These are phyloP conservation scores for Aphidius gifuensis DNA, from an alignment of 1,140 invertebrate genomes.

Conservation along the genomic window DNA sequence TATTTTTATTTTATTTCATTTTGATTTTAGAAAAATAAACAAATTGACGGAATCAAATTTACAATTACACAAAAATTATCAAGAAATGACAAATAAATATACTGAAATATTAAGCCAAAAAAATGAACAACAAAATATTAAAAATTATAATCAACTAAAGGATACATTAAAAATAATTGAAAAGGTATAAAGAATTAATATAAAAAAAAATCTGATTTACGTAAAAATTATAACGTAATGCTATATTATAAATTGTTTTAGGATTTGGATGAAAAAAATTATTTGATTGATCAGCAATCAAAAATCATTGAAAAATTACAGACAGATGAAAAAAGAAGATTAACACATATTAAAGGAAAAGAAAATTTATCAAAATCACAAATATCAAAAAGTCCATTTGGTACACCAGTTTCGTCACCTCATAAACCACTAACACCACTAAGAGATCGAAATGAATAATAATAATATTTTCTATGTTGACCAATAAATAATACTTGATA, in stretches of 20 bases:
- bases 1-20: no score
- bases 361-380: conserved; percentile 39
- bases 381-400: conserved; percentile 27
- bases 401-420: conserved; percentile 43
- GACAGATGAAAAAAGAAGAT: conserved; percentile 37
- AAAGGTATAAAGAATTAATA: conserved; percentile 34
- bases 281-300: conserved; percentile 38
- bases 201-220: no score
- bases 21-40: conserved; percentile 33
- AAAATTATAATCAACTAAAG: conserved; percentile 64
- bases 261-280: conserved; percentile 41
- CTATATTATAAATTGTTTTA: no score
- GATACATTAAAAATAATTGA: conserved; percentile 56
- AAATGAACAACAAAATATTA: conserved; percentile 68
- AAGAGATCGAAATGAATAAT: conserved; percentile 48
- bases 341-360: conserved; percentile 41
- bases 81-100: conserved; percentile 60
- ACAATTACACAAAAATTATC: conserved; percentile 48
- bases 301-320: conserved; percentile 40
- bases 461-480: conserved; percentile 8
- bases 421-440: conserved; percentile 43
- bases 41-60: conserved; percentile 33
- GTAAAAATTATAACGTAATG: no score
- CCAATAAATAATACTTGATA: no score
- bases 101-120: conserved; percentile 64